A percentile compares a stretch with the other conserved stretches of the same genome.
These are phyloP conservation scores for Phenganax stokvisi DNA, from an alignment of 92 coral and sea anemone genomes.

Conservation along the genomic window DNA sequence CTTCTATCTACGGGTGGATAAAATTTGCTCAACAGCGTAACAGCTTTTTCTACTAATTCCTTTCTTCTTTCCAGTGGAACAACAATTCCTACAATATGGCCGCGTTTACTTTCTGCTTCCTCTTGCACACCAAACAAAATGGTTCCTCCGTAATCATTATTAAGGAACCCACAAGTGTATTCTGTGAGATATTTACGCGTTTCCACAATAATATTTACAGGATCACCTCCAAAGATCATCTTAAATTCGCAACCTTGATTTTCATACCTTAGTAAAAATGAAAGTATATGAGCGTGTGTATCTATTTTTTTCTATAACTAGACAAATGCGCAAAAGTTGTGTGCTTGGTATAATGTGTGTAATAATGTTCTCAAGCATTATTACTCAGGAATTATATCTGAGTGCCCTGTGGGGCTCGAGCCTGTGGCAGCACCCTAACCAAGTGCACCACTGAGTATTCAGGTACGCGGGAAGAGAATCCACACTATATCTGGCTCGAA, in stretches of 20 bases:
- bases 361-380: too few species aligned
- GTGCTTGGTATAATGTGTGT: too few species aligned
- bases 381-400: too few species aligned
- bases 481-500: too few species aligned
- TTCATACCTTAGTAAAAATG: slow-evolving; percentile 29
- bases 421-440: too few species aligned
- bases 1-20: slow-evolving; percentile 66
- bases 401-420: too few species aligned
- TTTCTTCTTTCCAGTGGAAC: slow-evolving; percentile 43
- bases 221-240: slow-evolving; percentile 47
- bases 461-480: too few species aligned
- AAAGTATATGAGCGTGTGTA: too few species aligned
- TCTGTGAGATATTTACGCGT: slow-evolving; percentile 11
- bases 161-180: slow-evolving; percentile 36
- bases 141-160: slow-evolving; percentile 6
- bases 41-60: slow-evolving; percentile 38
- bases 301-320: too few species aligned
- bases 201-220: slow-evolving; percentile 20
- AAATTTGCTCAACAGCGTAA: slow-evolving; percentile 48
- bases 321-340: too few species aligned
- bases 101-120: slow-evolving; percentile 43
- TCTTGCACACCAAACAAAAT: slow-evolving; percentile 62
- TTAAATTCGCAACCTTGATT: slow-evolving; percentile 56
- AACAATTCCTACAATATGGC: slow-evolving; percentile 57
- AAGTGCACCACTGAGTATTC: too few species aligned